Conservation (phyloP, 2,797 vertebrate species). For the Cyclura pinguis region DNA sequence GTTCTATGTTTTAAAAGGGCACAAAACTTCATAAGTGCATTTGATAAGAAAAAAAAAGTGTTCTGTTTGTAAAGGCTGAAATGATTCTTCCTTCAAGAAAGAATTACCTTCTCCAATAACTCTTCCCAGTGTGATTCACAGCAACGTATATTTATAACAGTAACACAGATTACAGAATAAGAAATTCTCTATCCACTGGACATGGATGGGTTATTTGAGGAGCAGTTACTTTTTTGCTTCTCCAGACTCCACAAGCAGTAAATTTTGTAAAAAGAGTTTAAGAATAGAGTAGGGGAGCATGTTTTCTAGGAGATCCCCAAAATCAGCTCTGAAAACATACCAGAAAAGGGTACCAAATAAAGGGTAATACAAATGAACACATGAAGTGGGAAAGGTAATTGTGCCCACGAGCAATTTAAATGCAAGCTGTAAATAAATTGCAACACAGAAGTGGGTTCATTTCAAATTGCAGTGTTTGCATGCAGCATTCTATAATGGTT, state of each 20-base stretch:
- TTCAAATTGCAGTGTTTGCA: conserved; percentile 76
- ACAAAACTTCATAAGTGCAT: conserved; percentile 54
- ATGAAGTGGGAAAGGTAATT: conserved; percentile 77
- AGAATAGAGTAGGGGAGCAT: conserved; percentile 51
- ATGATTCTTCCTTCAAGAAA: conserved; percentile 22
- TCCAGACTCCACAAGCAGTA: conserved; percentile 30
- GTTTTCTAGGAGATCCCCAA: conserved; percentile 60
- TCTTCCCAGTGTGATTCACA: conserved; percentile 24
- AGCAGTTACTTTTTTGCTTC: conserved; percentile 27
- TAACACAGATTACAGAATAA: neutral
- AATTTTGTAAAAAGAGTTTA: conserved; percentile 57
- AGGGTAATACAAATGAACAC: conserved; percentile 79
- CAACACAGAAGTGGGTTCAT: conserved; percentile 72
- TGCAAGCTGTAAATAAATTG: conserved; percentile 77
- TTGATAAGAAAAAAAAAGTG: conserved; percentile 47
- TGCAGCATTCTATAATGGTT: conserved; percentile 84
- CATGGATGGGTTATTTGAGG: neutral
- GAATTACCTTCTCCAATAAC: neutral
- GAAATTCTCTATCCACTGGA: conserved; percentile 25
- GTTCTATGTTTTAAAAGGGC: conserved; percentile 56
- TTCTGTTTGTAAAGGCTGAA: conserved; percentile 34
- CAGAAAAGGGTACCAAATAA: conserved; percentile 77
- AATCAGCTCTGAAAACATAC: conserved; percentile 73
- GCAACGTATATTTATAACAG: conserved; percentile 16
- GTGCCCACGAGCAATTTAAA: conserved; percentile 79